These are phyloP conservation scores for Drosophila hamatofila DNA, from an alignment of 2,888 invertebrate species.

Conservation along the genomic window DNA sequence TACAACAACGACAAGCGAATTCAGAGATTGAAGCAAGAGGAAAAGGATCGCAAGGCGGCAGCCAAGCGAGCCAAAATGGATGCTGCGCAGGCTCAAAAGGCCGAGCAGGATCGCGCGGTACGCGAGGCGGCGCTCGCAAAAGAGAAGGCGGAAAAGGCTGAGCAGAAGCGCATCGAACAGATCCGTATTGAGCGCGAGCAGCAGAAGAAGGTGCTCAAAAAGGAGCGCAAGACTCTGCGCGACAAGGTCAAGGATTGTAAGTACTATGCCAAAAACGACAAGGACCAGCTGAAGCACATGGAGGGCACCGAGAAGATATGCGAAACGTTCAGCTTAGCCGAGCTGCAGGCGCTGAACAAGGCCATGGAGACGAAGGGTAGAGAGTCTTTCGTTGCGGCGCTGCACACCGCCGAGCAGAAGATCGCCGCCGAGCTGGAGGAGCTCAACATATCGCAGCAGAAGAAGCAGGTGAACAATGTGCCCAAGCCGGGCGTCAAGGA, in stretches of 20 bases:
- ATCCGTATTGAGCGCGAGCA: constrained; percentile 94
- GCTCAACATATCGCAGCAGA: constrained; percentile 77
- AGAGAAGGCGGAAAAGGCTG: constrained; percentile 92
- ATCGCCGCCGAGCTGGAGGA: constrained; percentile 91
- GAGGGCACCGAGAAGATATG: constrained; percentile 96
- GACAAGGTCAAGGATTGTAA: constrained; percentile 93
- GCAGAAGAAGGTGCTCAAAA: constrained; percentile 93
- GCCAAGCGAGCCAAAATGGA: constrained; percentile 95
- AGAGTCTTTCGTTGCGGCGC: constrained; percentile 88
- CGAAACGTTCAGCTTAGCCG: constrained; percentile 90
- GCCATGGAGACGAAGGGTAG: constrained; percentile 89
- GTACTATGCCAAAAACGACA: constrained; percentile 90
- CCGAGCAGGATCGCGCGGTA: constrained; percentile 92
- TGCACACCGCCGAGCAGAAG: constrained; percentile 90
- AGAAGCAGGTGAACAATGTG: constrained; percentile 62
- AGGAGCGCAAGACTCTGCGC: constrained; percentile 92
- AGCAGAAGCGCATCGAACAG: constrained; percentile 92
- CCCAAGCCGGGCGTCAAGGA: constrained; percentile 85
- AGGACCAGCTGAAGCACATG: constrained; percentile 92
- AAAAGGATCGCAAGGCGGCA: constrained; percentile 95
- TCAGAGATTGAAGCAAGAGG: constrained; percentile 95
- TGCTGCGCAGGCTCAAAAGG: constrained; percentile 92
- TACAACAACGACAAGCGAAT: constrained; percentile 98
- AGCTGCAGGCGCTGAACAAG: constrained; percentile 92
- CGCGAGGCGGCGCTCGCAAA: constrained; percentile 91